phyloP scores from a whole-genome alignment of 2,888 invertebrate species.

The Cheiracanthium punctorium region DNA sequence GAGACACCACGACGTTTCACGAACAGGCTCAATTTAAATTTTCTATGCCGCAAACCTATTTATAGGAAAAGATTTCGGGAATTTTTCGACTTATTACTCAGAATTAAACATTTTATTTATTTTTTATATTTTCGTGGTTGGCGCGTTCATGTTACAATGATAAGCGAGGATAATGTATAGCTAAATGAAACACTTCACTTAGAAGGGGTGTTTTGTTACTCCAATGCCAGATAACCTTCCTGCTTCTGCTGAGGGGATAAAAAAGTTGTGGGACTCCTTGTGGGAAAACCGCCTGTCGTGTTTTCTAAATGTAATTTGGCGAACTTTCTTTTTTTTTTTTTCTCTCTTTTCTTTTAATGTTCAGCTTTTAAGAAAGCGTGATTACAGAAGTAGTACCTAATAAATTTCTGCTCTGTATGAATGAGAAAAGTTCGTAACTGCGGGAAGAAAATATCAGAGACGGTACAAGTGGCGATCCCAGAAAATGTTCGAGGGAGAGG shows the following conservation, averaged over 20 bases:
- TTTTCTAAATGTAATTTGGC: not conserved
- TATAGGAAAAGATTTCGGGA: not conserved
- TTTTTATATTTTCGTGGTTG: not conserved
- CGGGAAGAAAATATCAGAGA: no score
- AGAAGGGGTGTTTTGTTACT: not conserved
- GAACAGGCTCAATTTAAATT: not conserved
- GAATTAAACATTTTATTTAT: not conserved
- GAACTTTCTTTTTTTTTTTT: not conserved
- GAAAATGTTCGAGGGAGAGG: no score
- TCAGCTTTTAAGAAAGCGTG: not conserved
- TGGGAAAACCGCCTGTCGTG: not conserved
- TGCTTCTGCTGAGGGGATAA: not conserved
- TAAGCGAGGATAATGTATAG: not conserved
- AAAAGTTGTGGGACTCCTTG: not conserved
- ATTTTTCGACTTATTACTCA: not conserved
- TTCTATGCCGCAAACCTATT: not conserved
- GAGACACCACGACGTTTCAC: no score
- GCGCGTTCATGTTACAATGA: not conserved
- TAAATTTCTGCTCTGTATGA: not conserved
- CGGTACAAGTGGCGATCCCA: no score
- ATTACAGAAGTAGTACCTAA: not conserved
- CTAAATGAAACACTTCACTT: not conserved
- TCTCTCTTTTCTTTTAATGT: not conserved
- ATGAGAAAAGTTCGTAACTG: not conserved
- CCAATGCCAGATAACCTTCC: not conserved